Evolutionary conservation across 2,888 invertebrate genomes (phyloP).

Genomic region (Nephrotoma appendiculata): DNA sequence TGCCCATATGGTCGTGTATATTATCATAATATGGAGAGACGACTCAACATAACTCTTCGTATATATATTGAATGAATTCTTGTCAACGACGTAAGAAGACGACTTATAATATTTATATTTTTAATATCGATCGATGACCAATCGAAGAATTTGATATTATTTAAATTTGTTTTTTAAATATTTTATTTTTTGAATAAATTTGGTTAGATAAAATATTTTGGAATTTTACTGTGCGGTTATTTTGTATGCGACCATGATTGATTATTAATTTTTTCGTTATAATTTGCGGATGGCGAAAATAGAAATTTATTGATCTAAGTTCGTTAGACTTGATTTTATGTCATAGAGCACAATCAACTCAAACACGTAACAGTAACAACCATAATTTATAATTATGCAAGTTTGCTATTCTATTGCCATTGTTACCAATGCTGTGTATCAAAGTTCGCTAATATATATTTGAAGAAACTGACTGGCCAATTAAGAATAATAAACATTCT

Average conservation of each 20-base stretch:
- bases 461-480: no score
- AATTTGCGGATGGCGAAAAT: not conserved
- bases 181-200: not conserved
- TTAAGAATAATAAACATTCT: no score
- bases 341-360: not conserved
- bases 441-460: no score
- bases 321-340: not conserved
- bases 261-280: not conserved
- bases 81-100: not conserved
- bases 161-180: not conserved
- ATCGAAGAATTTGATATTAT: not conserved
- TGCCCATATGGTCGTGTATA: not conserved
- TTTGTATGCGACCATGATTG: not conserved
- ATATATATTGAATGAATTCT: not conserved
- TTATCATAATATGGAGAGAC: not conserved
- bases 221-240: not conserved
- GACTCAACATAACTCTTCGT: not conserved
- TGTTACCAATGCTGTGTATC: no score
- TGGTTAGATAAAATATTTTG: not conserved
- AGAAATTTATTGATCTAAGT: not conserved
- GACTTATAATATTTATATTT: not conserved
- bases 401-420: no score
- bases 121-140: not conserved
- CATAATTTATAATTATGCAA: no score
- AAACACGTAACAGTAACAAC: not conserved